Conservation (phyloP, 2,888 invertebrate species). For the Phasia obesa region DNA sequence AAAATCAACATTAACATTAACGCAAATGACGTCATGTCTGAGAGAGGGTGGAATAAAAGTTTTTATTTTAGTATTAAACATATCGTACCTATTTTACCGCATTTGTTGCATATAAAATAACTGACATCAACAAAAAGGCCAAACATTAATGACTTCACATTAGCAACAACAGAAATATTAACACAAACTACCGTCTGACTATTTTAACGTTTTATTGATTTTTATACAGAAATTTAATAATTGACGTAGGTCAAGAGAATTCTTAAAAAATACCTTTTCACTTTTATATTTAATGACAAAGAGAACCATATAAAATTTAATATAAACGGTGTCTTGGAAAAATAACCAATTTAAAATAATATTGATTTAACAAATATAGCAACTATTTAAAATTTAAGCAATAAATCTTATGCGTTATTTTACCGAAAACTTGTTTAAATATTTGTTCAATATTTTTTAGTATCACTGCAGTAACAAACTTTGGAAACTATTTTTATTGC, state of each 20-base stretch:
- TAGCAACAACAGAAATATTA: constrained; percentile 10
- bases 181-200: not conserved
- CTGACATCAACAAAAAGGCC: constrained; percentile 7
- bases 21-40: constrained; percentile 62
- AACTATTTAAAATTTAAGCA: no score
- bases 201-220: constrained; percentile 56
- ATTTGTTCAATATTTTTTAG: not conserved
- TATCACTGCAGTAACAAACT: constrained; percentile 22
- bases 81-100: not conserved
- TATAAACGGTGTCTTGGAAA: no score
- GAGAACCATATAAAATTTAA: no score
- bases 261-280: constrained; percentile 23
- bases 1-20: constrained; percentile 23
- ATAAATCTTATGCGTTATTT: not conserved
- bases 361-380: no score
- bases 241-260: constrained; percentile 72
- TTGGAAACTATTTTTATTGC: constrained; percentile 38
- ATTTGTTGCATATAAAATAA: constrained; percentile 59
- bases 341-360: no score
- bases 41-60: constrained; percentile 31
- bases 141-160: constrained; percentile 20
- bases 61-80: not conserved
- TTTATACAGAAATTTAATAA: constrained; percentile 47
- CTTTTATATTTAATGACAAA: constrained; percentile 20
- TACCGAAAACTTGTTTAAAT: not conserved